Evolutionary conservation across 2,797 vertebrate genomes (phyloP).

Genomic region (Spheniscus humboldti): DNA sequence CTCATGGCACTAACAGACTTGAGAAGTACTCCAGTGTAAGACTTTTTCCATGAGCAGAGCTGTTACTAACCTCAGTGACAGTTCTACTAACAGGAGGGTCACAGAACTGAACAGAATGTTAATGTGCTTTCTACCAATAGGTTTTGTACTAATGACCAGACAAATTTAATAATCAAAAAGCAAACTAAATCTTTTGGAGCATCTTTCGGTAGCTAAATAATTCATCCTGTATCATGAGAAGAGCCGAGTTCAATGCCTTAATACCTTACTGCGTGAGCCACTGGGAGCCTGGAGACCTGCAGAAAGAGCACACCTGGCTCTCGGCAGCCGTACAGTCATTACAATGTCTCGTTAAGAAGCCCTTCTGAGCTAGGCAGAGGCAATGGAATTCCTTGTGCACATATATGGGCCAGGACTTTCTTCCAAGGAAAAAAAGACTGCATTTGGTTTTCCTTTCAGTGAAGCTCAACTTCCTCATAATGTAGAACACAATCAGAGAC

Average conservation of each 20-base stretch:
- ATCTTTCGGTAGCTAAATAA: not conserved
- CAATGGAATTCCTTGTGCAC: not conserved
- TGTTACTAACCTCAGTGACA: not conserved
- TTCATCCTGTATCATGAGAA: not conserved
- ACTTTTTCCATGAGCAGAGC: not conserved
- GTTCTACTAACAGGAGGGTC: not conserved
- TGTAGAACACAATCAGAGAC: not conserved
- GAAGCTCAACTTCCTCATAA: conserved; percentile 11
- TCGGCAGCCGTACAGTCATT: not conserved
- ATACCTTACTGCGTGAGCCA: not conserved
- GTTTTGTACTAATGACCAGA: not conserved
- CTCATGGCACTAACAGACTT: not conserved
- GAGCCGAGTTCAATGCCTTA: not conserved
- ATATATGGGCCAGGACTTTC: not conserved
- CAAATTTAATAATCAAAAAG: not conserved
- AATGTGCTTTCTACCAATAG: not conserved
- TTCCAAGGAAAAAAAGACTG: not conserved
- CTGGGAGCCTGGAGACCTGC: not conserved
- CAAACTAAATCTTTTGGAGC: not conserved
- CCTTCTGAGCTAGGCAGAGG: not conserved
- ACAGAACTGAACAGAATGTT: not conserved
- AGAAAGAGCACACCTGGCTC: not conserved
- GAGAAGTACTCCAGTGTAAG: not conserved
- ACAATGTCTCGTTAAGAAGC: not conserved
- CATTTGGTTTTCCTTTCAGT: conserved; percentile 7